phyloP scores from a whole-genome alignment of 2,888 invertebrate genomes.

The Asteroscopus sphinx region DNA sequence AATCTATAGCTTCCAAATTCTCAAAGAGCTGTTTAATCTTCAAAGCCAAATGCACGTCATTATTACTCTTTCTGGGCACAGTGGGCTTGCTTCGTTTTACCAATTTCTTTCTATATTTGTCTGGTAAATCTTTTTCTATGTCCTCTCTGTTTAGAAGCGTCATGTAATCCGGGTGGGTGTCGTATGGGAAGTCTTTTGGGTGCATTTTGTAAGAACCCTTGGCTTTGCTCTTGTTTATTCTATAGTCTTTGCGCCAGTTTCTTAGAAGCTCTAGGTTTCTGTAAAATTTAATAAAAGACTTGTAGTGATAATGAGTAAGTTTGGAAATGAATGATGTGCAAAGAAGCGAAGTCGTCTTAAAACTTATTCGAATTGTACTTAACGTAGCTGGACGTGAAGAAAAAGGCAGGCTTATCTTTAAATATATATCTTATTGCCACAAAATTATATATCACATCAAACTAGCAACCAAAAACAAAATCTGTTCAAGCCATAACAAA shows the following conservation, averaged over 20 bases:
- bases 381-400: too few relatives aligned
- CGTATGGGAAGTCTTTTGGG: conserved; percentile 83
- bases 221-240: conserved; percentile 63
- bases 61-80: conserved; percentile 75
- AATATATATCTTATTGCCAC: too few relatives aligned
- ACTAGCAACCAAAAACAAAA: conserved; percentile 46
- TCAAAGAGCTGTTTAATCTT: conserved; percentile 84
- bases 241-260: conserved; percentile 88
- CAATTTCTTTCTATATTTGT: conserved; percentile 78
- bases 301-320: not conserved
- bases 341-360: not conserved
- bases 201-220: conserved; percentile 66
- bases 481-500: conserved; percentile 1
- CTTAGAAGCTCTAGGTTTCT: conserved; percentile 83
- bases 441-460: not conserved
- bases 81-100: conserved; percentile 70
- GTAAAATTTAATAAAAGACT: conserved; percentile 40
- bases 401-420: too few relatives aligned
- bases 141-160: conserved; percentile 85
- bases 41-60: conserved; percentile 80
- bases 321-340: not conserved
- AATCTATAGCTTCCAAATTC: conserved; percentile 81
- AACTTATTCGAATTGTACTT: not conserved
- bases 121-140: conserved; percentile 84
- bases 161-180: conserved; percentile 89